Conservation (phyloP, 1,140 invertebrate species). For the Cherax destructor region DNA sequence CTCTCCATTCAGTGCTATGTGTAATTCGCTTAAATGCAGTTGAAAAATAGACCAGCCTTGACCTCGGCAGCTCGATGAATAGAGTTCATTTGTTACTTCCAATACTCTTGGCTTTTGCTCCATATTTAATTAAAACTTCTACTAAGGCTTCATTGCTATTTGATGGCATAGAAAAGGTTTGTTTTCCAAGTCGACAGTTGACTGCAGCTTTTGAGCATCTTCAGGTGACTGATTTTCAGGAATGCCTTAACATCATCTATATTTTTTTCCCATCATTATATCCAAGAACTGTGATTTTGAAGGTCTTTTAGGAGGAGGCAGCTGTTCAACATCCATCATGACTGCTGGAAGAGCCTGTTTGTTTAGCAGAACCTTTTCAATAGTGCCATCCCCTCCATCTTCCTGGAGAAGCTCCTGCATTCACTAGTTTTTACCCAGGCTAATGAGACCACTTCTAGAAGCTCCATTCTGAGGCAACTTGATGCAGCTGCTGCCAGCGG, state of each 20-base stretch:
- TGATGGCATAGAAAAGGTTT: slow-evolving; percentile 60
- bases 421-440: slow-evolving; percentile 59
- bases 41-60: slow-evolving; percentile 52
- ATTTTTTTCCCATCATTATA: slow-evolving; percentile 22
- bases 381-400: slow-evolving; percentile 19
- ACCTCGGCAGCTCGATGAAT: slow-evolving; percentile 67
- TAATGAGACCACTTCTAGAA: slow-evolving; percentile 27
- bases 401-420: slow-evolving; percentile 64
- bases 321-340: slow-evolving; percentile 27
- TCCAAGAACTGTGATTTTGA: slow-evolving; percentile 52
- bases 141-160: slow-evolving; percentile 37
- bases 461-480: slow-evolving; percentile 31
- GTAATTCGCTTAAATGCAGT: no score
- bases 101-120: slow-evolving; percentile 58
- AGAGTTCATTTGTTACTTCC: slow-evolving; percentile 54
- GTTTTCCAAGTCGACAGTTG: slow-evolving; percentile 49
- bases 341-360: slow-evolving; percentile 29
- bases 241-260: slow-evolving; percentile 29
- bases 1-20: no score
- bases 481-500: slow-evolving; percentile 57
- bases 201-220: slow-evolving; percentile 48
- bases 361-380: slow-evolving; percentile 41
- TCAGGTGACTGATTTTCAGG: slow-evolving; percentile 17
- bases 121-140: slow-evolving; percentile 36
- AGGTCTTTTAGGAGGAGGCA: slow-evolving; percentile 28